Conservation (phyloP, 2,797 vertebrate genomes). For the Cossypha caffra region DNA sequence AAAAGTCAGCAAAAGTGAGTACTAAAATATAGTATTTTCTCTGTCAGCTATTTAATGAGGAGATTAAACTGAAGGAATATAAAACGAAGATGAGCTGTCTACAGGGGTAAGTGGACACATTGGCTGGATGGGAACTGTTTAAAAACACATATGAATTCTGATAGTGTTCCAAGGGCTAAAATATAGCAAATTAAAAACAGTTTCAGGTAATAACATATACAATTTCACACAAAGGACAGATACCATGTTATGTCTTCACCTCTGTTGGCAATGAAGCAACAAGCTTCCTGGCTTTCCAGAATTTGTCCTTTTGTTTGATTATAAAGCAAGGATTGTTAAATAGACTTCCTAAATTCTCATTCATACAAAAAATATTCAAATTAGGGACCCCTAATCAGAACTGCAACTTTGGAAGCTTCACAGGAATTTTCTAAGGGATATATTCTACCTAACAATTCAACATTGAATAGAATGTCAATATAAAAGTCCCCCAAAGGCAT, state of each 20-base stretch:
- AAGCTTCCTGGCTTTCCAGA: not conserved
- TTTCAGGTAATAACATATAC: not conserved
- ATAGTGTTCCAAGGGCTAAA: not conserved
- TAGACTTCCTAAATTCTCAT: not conserved
- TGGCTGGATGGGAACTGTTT: not conserved
- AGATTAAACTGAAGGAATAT: not conserved
- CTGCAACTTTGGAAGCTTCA: not conserved
- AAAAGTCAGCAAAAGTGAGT: not conserved
- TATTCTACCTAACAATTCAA: not conserved
- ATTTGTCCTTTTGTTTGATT: not conserved
- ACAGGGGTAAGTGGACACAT: accelerated
- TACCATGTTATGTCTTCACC: not conserved
- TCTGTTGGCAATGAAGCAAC: not conserved
- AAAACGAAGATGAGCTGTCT: not conserved
- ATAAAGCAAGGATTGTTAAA: not conserved
- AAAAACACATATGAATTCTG: not conserved
- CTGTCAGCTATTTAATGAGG: not conserved
- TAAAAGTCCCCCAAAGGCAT: not conserved
- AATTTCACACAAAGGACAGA: not conserved
- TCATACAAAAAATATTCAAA: not conserved
- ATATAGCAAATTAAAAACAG: not conserved
- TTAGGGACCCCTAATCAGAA: not conserved
- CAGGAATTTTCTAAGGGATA: not conserved
- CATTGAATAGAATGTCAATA: not conserved
- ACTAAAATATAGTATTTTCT: not conserved